Percentiles rank a stretch among this genome's conserved stretches.
Conservation (phyloP, 2,888 invertebrate genomes). For the Amiota communis region DNA sequence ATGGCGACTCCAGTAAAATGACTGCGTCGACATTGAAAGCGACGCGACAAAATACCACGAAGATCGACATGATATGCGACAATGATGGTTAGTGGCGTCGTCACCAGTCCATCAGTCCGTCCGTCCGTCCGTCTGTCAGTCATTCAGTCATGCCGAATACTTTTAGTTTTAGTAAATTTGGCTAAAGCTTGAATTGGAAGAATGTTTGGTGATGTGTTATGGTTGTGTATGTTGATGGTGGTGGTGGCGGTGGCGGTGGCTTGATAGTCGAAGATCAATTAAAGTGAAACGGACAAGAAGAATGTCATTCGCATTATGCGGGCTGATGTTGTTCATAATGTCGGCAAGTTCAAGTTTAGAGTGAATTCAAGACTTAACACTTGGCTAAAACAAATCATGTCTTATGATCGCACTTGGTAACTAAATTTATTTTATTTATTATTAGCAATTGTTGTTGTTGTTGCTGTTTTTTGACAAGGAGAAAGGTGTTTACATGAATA, state of each 20-base stretch:
- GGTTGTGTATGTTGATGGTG: background rate
- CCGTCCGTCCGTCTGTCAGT: slow-evolving; percentile 6
- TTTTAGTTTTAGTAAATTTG: slow-evolving; percentile 16
- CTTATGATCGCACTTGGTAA: slow-evolving; percentile 47
- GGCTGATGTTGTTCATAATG: slow-evolving; percentile 1
- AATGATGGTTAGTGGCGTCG: background rate
- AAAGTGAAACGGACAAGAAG: slow-evolving; percentile 33
- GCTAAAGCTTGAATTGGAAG: slow-evolving; percentile 14
- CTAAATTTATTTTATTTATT: slow-evolving; percentile 50
- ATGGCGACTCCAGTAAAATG: slow-evolving; percentile 9
- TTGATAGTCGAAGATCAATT: slow-evolving; percentile 33
- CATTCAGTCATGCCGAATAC: background rate
- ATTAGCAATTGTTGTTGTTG: background rate
- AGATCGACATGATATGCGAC: slow-evolving; percentile 30
- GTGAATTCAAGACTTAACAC: background rate
- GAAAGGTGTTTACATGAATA: slow-evolving; percentile 33
- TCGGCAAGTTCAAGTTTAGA: slow-evolving; percentile 6
- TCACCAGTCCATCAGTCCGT: background rate
- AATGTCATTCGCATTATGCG: slow-evolving; percentile 26
- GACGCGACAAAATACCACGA: slow-evolving; percentile 66
- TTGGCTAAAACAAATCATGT: slow-evolving; percentile 47
- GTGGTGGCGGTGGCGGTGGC: too few relatives aligned
- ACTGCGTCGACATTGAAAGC: slow-evolving; percentile 44
- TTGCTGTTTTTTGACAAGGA: slow-evolving; percentile 3
- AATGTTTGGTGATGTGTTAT: background rate